These are phyloP conservation scores for Trogon surrucura DNA, from an alignment of 2,113 vertebrate species.

Conservation along the genomic window DNA sequence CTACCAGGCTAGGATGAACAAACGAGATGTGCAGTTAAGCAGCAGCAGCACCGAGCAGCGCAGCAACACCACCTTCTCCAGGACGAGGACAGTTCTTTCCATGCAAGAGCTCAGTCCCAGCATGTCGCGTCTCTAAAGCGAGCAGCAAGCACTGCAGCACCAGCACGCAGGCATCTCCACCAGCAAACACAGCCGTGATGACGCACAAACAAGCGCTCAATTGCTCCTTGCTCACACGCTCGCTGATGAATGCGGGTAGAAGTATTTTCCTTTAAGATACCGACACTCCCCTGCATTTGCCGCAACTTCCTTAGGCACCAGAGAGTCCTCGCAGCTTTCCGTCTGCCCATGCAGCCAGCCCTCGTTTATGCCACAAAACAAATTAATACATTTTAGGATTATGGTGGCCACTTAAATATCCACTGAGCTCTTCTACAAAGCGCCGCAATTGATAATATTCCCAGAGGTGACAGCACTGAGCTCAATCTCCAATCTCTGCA, in stretches of 20 bases:
- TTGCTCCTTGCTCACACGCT: neutral
- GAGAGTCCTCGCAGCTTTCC: neutral
- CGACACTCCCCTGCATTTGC: neutral
- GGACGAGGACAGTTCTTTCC: neutral
- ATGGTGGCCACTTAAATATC: neutral
- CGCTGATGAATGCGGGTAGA: neutral
- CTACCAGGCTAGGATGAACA: neutral
- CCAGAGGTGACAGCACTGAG: neutral
- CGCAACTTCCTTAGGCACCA: neutral
- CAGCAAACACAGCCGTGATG: neutral
- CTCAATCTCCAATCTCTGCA: neutral
- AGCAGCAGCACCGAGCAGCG: neutral
- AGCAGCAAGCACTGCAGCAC: neutral
- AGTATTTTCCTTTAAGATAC: neutral
- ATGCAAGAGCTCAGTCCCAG: constrained; percentile 12
- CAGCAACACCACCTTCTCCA: neutral
- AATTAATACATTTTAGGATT: neutral
- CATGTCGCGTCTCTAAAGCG: neutral
- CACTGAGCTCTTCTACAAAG: neutral
- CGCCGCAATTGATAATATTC: neutral
- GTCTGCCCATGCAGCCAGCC: neutral
- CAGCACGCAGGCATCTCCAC: neutral
- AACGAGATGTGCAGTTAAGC: neutral
- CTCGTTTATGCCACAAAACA: neutral
- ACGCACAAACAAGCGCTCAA: neutral